These are phyloP conservation scores for Plagiodera versicolora DNA, from an alignment of 2,888 invertebrate genomes.

Conservation along the genomic window DNA sequence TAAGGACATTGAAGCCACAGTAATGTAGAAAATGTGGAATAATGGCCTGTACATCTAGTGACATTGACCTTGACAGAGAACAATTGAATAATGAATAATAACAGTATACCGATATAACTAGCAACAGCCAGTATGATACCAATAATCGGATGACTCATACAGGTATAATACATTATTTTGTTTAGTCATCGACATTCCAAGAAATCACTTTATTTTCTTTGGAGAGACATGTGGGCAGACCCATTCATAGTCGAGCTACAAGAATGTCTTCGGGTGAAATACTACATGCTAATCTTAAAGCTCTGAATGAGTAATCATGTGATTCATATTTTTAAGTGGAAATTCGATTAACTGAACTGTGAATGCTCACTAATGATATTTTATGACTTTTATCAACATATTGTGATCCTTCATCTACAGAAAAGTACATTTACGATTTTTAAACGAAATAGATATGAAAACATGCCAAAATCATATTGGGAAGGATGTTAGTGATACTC, in stretches of 20 bases:
- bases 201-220: constrained; percentile 15
- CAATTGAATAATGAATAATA: background rate
- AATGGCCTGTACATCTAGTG: constrained; percentile 13
- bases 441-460: too few relatives aligned
- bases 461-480: too few relatives aligned
- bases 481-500: too few relatives aligned
- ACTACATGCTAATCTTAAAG: background rate
- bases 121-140: background rate
- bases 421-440: too few relatives aligned
- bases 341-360: too few relatives aligned
- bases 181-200: constrained; percentile 22
- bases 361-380: too few relatives aligned
- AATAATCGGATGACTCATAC: constrained; percentile 7
- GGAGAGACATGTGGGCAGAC: constrained; percentile 14
- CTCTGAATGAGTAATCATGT: too few relatives aligned
- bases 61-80: constrained; percentile 23
- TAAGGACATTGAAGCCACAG: background rate
- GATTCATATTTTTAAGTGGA: too few relatives aligned
- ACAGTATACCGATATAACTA: background rate
- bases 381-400: too few relatives aligned
- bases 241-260: constrained; percentile 14
- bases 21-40: background rate
- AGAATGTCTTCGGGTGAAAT: constrained; percentile 1
- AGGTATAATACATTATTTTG: background rate
- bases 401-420: too few relatives aligned